Conservation (phyloP, 2,113 vertebrate species). For the Sardina pilchardus region DNA sequence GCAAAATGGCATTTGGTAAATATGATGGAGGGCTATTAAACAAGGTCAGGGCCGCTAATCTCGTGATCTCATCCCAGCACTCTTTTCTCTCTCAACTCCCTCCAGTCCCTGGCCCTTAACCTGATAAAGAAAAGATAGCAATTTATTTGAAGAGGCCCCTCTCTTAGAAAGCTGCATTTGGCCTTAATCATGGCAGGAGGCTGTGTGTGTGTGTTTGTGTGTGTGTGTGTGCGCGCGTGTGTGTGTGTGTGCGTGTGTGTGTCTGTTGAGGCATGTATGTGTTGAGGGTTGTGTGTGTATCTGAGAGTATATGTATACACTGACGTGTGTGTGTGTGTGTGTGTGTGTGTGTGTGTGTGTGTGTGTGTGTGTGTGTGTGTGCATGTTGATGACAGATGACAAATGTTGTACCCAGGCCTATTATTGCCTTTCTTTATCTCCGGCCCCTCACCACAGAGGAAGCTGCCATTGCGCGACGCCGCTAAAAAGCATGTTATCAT, state of each 20-base stretch:
- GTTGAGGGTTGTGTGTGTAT: background rate
- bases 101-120: conserved; percentile 61
- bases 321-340: background rate
- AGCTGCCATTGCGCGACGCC: background rate
- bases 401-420: conserved; percentile 22
- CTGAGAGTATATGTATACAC: background rate
- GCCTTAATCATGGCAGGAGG: conserved; percentile 47
- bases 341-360: conserved; percentile 2
- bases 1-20: conserved; percentile 68
- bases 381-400: background rate
- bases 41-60: conserved; percentile 65
- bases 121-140: conserved; percentile 51
- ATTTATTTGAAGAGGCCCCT: conserved; percentile 55
- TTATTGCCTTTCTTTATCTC: conserved; percentile 48
- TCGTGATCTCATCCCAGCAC: conserved; percentile 60
- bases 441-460: conserved; percentile 26
- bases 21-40: conserved; percentile 67
- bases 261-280: background rate
- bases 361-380: background rate
- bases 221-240: background rate
- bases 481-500: conserved; percentile 45
- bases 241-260: background rate
- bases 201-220: background rate
- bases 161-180: conserved; percentile 37
- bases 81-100: conserved; percentile 45